Evolutionary conservation across 2,113 vertebrate genomes (phyloP), one percentile per base, ranked within the genome.

Genomic region (Madoqua kirkii): DNA sequence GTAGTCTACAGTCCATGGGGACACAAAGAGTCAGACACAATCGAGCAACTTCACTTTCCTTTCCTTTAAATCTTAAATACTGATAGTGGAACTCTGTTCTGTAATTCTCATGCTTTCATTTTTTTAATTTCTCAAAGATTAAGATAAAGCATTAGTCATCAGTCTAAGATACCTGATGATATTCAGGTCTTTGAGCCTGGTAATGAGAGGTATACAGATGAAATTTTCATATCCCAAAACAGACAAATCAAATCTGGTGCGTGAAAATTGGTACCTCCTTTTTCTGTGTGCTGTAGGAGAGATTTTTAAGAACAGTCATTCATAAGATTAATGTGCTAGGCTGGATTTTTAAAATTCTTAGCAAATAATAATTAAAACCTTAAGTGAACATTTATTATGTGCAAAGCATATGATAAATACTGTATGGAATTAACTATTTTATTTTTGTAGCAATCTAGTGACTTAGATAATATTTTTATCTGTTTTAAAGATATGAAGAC

Each of bases 401-500:
- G 27, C 29, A 45, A 62, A 9, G 29, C 19, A 89, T 29, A 60
- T 8, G 36, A 79, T 71, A 88, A 29, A 54, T 27, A 59, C 2
- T 10, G 67, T 48, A 62, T 48, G 27, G 67, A 40, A 85, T 92
- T 74, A 50, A 14, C 17, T 48, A 43, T 64, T 95, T 83, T 85
- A 78, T 79, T 43, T 87, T 88, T 27, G 54, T 3, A 71, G 67
- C 19, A 54, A 87, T 16, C 13, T 17, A 16, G 17, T 54, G 36
- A 86, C 12, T 33, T 81, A 71, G 27, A 31, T 85, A 52, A 45
- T 87, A 15, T 48, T 89, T 90, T 92, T 60, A 76, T 50, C 15
- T 50, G 23, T 81, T 86, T 95, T 67, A 54, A 36, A 59, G 33
- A 95, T 81, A 54, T 45, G 57, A 88, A 87, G 21, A 3, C 33